Evolutionary conservation across 2,113 vertebrate species (phyloP).

Genomic region (Cephalopterus ornatus): DNA sequence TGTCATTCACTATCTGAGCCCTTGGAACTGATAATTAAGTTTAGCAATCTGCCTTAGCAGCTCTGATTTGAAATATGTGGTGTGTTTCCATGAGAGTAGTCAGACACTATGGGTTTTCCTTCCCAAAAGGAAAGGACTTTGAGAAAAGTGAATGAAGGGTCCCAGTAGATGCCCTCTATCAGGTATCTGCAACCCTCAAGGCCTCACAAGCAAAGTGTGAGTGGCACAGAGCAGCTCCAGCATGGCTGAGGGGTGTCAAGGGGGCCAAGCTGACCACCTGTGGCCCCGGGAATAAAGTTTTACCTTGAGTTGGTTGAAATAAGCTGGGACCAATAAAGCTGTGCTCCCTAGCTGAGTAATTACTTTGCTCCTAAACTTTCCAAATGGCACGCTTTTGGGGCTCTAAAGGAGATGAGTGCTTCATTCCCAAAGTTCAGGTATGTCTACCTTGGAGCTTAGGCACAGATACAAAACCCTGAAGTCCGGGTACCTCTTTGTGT

Average conservation of each 20-base stretch:
- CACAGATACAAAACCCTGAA: not conserved
- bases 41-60: slow-evolving; percentile 65
- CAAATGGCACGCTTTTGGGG: not conserved
- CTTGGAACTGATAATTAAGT: slow-evolving; percentile 71
- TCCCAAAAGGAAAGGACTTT: slow-evolving; percentile 18
- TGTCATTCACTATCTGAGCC: slow-evolving; percentile 66
- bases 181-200: not conserved
- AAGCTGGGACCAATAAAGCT: not conserved
- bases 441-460: not conserved
- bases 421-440: not conserved
- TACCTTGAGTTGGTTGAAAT: not conserved
- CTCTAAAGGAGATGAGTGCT: not conserved
- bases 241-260: not conserved
- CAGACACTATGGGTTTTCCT: not conserved
- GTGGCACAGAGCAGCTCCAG: not conserved
- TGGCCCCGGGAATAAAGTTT: not conserved
- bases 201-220: not conserved
- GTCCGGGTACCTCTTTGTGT: not conserved
- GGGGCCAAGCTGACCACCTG: not conserved
- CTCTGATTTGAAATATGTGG: not conserved
- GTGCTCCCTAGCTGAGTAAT: not conserved
- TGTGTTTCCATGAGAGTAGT: slow-evolving; percentile 9
- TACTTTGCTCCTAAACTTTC: not conserved
- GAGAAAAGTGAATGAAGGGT: not conserved
- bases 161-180: not conserved